Evolutionary conservation across 2,888 invertebrate genomes (phyloP), one percentile per base, ranked within the genome.

Genomic region (Coenonympha glycerion): DNA sequence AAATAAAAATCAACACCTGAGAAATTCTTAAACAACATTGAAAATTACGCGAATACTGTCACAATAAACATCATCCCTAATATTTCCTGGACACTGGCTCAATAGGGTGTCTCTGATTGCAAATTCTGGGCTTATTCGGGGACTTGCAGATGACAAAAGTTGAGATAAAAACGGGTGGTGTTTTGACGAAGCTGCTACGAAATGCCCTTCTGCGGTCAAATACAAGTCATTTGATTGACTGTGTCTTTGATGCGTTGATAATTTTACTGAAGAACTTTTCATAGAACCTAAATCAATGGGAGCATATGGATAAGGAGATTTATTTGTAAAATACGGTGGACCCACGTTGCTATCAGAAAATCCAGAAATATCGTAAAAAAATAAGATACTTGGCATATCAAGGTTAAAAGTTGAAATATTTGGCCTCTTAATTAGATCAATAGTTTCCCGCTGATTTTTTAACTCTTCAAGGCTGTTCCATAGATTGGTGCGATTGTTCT

Each of bases 151-250:
- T 1, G 71, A 60, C 18, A 82, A 58, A 36, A 86, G 52, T 52
- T 73, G 64, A 11, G 66, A 68, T 45, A 86, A 65, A 51, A 85
- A 75, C 6, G 78, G 81, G 61, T 86, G 83, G 18, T 69, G 57
- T 19, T 58, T 67, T 1, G 72, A 63, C 3, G 78, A 64, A 16
- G 79, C 73, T 19, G 85, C 75, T 3, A 85, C 57, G 57, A 85
- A 84, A n/a, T 55, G 52, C 2, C 85, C 85, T 36, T 77, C 76
- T n/a, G 68, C 56, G 33, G 71, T 71, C 9, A 85, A 59, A 8
- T 79, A 70, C 0, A 83, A 63, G 39, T 78, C 56, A 13, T 59
- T 56, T 1, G 51, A 45, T 45, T 44, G 47, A 4, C 34, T 44
- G 18, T 47, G 42, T 15, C 42, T 44, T 11, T 46, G 40, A 30